These are phyloP conservation scores for Micropoecilia bifurca DNA, from an alignment of 2,797 vertebrate species.

Conservation along the genomic window DNA sequence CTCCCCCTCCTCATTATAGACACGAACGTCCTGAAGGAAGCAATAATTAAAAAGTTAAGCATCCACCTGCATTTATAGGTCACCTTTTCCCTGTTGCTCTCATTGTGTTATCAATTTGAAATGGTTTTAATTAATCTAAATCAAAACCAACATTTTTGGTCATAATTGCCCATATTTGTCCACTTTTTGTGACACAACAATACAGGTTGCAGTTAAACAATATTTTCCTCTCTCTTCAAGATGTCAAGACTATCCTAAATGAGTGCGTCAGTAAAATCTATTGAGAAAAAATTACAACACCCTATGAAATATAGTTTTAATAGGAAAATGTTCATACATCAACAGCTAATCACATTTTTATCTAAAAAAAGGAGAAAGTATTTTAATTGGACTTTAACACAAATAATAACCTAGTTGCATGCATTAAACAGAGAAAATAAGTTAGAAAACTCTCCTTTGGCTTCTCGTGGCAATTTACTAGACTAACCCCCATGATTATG, in stretches of 20 bases:
- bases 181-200: neutral
- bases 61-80: neutral
- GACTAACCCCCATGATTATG: neutral
- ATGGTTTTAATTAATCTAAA: neutral
- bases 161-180: neutral
- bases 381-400: neutral
- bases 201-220: neutral
- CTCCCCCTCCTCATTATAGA: conserved; percentile 94
- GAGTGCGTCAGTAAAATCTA: neutral
- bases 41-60: neutral
- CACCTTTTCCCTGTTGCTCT: neutral
- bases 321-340: neutral
- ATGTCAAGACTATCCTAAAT: neutral
- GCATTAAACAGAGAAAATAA: neutral
- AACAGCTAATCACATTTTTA: neutral
- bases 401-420: neutral
- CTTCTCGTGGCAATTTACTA: neutral
- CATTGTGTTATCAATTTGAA: neutral
- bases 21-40: conserved; percentile 84
- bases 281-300: neutral
- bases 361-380: neutral
- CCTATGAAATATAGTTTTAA: neutral
- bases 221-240: neutral
- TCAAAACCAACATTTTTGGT: neutral
- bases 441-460: neutral